Percentiles rank a stretch among this genome's conserved stretches.
Evolutionary conservation across 1,140 invertebrate genomes (phyloP).

Genomic region (Saccostrea cuccullata): DNA sequence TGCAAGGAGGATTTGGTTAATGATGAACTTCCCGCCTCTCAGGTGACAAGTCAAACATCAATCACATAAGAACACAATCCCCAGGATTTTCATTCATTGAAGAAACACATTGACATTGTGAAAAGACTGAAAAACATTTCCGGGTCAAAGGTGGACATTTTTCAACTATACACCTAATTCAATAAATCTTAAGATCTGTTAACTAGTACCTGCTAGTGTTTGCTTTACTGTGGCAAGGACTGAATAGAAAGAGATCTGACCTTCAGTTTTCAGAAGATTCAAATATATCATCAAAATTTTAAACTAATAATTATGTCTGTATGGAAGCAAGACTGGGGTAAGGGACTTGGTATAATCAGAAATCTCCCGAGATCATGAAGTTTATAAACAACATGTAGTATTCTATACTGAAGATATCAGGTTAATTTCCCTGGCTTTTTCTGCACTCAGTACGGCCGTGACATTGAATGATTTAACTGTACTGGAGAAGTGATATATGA

Average conservation of each 20-base stretch:
- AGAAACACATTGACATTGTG: neutral
- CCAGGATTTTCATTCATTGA: neutral
- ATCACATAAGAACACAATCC: neutral
- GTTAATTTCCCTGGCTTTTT: neutral
- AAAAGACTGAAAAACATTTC: neutral
- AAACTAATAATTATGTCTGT: neutral
- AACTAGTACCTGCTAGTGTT: neutral
- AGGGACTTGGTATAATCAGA: too few relatives aligned
- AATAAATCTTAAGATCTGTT: neutral
- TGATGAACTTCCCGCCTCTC: neutral
- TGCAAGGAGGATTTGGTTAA: neutral
- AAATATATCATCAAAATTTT: neutral
- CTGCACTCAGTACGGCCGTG: neutral
- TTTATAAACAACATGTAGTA: too few relatives aligned
- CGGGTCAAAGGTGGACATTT: neutral
- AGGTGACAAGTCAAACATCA: neutral
- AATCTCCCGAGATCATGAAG: too few relatives aligned
- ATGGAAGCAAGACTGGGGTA: too few relatives aligned
- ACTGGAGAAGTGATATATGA: conserved; percentile 2
- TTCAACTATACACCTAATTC: neutral
- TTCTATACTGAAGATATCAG: too few relatives aligned
- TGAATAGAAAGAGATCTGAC: neutral
- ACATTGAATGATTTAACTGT: conserved; percentile 34
- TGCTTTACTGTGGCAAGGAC: neutral
- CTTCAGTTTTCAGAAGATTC: neutral